phyloP scores from a whole-genome alignment of 2,888 invertebrate species.

The Sinopyrophorus schimmeli region DNA sequence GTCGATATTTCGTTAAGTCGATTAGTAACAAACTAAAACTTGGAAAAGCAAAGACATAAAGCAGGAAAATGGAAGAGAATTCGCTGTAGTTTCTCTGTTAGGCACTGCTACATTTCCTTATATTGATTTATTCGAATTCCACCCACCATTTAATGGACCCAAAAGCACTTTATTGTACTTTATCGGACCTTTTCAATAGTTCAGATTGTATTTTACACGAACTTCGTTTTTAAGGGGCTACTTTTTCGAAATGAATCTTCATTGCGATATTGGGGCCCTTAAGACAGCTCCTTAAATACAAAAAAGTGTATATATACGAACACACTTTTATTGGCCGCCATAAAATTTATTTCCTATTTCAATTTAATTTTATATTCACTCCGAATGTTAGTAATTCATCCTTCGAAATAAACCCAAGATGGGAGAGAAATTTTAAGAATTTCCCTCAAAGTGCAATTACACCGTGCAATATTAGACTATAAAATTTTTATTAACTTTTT shows the following conservation, averaged over 20 bases:
- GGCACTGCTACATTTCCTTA: conserved; percentile 10
- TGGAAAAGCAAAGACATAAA: too few species aligned
- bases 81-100: conserved; percentile 1
- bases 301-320: too few species aligned
- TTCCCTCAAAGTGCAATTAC: too few species aligned
- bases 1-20: too few species aligned
- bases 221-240: conserved; percentile 3
- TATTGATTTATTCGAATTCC: conserved; percentile 22
- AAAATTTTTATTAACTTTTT: too few species aligned
- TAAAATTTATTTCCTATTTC: conserved; percentile 18
- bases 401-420: too few species aligned
- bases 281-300: background rate
- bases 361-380: conserved; percentile 13
- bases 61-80: conserved; percentile 1
- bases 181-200: conserved; percentile 14
- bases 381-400: too few species aligned
- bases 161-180: conserved; percentile 18
- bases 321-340: conserved; percentile 2
- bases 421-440: too few species aligned
- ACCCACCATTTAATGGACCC: conserved; percentile 18
- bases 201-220: conserved; percentile 2
- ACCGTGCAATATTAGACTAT: too few species aligned
- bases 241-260: conserved; percentile 10
- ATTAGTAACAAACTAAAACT: too few species aligned
- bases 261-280: background rate